These are phyloP conservation scores for Yponomeuta malinellus DNA, from an alignment of 2,888 invertebrate species.

Conservation along the genomic window DNA sequence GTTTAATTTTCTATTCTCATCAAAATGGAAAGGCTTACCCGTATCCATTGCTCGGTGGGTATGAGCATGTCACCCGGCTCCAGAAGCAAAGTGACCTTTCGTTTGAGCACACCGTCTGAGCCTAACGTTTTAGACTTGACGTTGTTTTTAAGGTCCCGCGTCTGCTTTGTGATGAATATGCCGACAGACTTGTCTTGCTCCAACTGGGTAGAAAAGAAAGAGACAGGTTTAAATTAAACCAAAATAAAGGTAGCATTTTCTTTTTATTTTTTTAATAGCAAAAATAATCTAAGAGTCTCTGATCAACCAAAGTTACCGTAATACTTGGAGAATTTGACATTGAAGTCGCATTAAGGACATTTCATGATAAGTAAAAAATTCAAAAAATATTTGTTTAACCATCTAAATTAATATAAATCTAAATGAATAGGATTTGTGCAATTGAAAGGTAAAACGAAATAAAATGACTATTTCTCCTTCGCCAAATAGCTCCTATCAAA, in stretches of 20 bases:
- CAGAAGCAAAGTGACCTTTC: constrained; percentile 65
- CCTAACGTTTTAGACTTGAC: constrained; percentile 41
- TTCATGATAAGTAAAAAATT: no score
- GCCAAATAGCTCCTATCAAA: no score
- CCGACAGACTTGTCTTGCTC: constrained; percentile 67
- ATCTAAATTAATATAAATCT: no score
- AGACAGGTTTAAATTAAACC: neutral
- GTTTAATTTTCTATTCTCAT: no score
- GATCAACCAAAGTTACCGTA: neutral
- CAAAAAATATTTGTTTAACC: no score
- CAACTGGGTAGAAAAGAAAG: constrained; percentile 35
- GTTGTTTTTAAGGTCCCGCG: constrained; percentile 50
- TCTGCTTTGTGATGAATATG: constrained; percentile 58
- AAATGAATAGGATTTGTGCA: no score
- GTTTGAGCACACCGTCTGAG: constrained; percentile 53
- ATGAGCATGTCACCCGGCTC: constrained; percentile 70
- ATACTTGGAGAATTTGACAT: no score
- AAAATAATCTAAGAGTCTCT: neutral
- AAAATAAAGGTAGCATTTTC: neutral
- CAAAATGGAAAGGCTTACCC: constrained; percentile 37
- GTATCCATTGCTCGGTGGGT: constrained; percentile 67
- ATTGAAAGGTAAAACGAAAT: no score
- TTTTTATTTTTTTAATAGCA: neutral
- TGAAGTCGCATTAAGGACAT: no score
- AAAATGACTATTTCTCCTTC: no score